A percentile compares a stretch with the other conserved stretches of the same genome.
Evolutionary conservation across 2,113 vertebrate species (phyloP).

Genomic region (Lontra canadensis): DNA sequence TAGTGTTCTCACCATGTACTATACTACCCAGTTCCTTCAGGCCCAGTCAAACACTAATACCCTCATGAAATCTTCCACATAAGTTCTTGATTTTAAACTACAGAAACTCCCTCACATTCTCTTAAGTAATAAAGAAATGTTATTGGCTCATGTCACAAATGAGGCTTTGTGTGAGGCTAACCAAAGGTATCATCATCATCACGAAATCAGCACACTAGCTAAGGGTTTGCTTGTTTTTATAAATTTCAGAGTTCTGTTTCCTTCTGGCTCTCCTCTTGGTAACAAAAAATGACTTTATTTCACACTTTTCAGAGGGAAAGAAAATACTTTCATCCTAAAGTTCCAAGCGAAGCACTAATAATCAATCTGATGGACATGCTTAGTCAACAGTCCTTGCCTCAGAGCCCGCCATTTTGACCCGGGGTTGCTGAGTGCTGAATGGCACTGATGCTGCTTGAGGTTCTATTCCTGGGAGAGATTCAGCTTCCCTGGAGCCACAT

Average conservation of each 20-base stretch:
- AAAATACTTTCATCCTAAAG: not conserved
- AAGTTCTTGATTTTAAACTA: not conserved
- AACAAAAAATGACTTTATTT: constrained; percentile 8
- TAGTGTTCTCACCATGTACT: not conserved
- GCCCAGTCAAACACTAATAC: not conserved
- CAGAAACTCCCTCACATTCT: not conserved
- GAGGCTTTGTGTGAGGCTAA: not conserved
- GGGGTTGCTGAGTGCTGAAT: not conserved
- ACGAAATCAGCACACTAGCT: not conserved
- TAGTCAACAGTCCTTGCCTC: not conserved
- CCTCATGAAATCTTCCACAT: not conserved
- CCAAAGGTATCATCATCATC: not conserved
- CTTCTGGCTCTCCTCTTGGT: not conserved
- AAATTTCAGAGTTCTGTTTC: not conserved
- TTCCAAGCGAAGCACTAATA: not conserved
- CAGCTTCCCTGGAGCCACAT: not conserved
- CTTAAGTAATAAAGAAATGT: not conserved
- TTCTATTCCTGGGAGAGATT: not conserved
- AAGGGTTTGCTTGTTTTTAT: not conserved
- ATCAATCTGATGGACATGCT: not conserved
- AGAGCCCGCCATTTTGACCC: not conserved
- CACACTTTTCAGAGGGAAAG: constrained; percentile 9
- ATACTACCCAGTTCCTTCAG: fast-evolving
- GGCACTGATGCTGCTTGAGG: not conserved
- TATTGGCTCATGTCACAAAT: not conserved